Conservation (phyloP, 2,888 invertebrate species). For the Prosapia bicincta region DNA sequence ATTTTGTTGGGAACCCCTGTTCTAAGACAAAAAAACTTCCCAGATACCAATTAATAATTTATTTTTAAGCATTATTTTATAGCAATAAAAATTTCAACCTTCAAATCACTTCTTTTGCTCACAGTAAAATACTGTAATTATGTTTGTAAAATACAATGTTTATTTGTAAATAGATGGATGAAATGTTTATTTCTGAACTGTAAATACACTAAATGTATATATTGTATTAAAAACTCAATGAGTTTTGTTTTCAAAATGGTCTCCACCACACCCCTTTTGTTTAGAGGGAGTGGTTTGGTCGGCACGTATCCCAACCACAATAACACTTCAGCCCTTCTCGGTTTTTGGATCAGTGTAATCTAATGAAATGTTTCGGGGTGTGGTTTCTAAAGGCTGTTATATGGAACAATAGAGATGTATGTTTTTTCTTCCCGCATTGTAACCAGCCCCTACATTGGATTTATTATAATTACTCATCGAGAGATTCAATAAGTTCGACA, state of each 20-base stretch:
- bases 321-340: neutral
- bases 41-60: too few relatives aligned
- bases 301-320: neutral
- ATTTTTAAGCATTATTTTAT: too few relatives aligned
- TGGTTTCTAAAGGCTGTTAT: neutral
- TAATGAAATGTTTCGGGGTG: neutral
- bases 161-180: too few relatives aligned
- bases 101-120: too few relatives aligned
- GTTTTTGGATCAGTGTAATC: neutral
- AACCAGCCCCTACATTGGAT: neutral
- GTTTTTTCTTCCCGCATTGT: neutral
- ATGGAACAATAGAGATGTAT: neutral
- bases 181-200: too few relatives aligned
- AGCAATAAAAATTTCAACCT: too few relatives aligned
- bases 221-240: neutral
- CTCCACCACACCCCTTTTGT: neutral
- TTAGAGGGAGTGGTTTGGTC: neutral
- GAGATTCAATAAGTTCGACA: neutral
- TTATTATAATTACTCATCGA: neutral
- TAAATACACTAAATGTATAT: neutral
- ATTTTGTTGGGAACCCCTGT: too few relatives aligned
- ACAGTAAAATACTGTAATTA: too few relatives aligned
- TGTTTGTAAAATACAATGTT: too few relatives aligned
- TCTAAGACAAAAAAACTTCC: too few relatives aligned
- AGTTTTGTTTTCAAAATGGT: neutral